Conservation (phyloP, 2,113 vertebrate genomes). For the Daboia siamensis region DNA sequence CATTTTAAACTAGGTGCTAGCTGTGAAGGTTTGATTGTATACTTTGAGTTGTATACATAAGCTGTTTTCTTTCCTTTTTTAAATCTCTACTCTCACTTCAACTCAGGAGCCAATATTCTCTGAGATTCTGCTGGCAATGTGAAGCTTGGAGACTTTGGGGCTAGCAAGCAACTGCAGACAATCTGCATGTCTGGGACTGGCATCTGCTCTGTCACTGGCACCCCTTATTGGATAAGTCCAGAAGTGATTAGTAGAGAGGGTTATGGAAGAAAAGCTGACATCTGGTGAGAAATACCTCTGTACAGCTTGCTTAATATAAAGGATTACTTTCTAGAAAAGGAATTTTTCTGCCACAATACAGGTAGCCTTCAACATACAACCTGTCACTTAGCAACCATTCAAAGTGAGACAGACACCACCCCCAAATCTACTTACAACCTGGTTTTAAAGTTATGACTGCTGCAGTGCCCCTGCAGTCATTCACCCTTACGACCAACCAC, state of each 20-base stretch:
- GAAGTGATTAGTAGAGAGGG: conserved; percentile 96
- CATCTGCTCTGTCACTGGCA: conserved; percentile 91
- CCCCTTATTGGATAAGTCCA: conserved; percentile 96
- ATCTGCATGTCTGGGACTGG: conserved; percentile 94
- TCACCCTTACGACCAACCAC: too few species aligned
- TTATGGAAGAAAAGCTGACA: conserved; percentile 90
- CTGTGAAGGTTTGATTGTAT: background rate
- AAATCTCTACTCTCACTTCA: background rate
- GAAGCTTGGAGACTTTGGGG: conserved; percentile 94
- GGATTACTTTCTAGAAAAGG: background rate
- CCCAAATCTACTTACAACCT: too few species aligned
- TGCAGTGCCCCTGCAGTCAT: too few species aligned
- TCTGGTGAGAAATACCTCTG: conserved; percentile 77
- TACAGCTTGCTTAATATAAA: too few species aligned
- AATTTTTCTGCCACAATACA: background rate
- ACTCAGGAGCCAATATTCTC: conserved; percentile 91
- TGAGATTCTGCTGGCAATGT: conserved; percentile 92
- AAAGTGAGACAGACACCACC: too few species aligned
- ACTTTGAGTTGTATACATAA: conserved; percentile 45
- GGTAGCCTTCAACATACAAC: too few species aligned
- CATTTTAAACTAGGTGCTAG: background rate
- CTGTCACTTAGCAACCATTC: too few species aligned
- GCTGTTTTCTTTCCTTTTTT: background rate
- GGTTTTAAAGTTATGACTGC: too few species aligned
- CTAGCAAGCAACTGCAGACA: conserved; percentile 93